Evolutionary conservation across 1,140 invertebrate species (phyloP), one percentile per base, ranked within the genome.

Genomic region (Brachionus rubens): DNA sequence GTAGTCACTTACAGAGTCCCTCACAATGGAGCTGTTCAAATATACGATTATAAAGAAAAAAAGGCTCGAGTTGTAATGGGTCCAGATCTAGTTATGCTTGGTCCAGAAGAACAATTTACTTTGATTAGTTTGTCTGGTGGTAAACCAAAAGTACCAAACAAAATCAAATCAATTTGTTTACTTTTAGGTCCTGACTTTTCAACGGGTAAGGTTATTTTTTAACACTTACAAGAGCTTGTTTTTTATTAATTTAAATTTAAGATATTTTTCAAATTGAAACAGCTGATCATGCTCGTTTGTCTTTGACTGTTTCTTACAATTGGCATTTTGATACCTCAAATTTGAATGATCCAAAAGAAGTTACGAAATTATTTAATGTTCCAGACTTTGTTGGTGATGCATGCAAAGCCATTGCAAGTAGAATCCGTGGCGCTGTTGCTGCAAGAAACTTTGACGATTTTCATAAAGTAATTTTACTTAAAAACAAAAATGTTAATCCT

Each of bases 161-260:
- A 80, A 6, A 77, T 83, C 47, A 81, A 83, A 76, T 81, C 82
- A 24, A 68, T 84, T 10, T 82, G 81, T 78, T 76, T 84, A 54
- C 81, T 84, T 80, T 77, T 84, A 33, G 83, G 83, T 7, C 83
- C 83, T 12, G 83, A 84, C 62, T 84, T 82, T 68, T 83, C 82
- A 6, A 81, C 82, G 48, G 83, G 83, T 77, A 80, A 81, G 24
- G 65, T 82, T 70, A 80, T 80, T 80, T 81, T 81, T 78, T 59
- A 59, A 26, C 3, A 75, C 47, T 48, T 16, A 12, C 19, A 14
- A 7, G 2, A 28, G 36, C 26, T 70, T 72, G 50, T 72, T 78
- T 19, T 75, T 67, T 2, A 21, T 9, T 36, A 40, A 4, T 40
- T 67, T 86, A 86, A 79, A 87, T 87, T 40, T 54, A 21, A 75